A percentile compares a stretch with the other conserved stretches of the same genome.
Evolutionary conservation across 2,113 vertebrate genomes (phyloP).

Genomic region (Thinocorus orbignyianus): DNA sequence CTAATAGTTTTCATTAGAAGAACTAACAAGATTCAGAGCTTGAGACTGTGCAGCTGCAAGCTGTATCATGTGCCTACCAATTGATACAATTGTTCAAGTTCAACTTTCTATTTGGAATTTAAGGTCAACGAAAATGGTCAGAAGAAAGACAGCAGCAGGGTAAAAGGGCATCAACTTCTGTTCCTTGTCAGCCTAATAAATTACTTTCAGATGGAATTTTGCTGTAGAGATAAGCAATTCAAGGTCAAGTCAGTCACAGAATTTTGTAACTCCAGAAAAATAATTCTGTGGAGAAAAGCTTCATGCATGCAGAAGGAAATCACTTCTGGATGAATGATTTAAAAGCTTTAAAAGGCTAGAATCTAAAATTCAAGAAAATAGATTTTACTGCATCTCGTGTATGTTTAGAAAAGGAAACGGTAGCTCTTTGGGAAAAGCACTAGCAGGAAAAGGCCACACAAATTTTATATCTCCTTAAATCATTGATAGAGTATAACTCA

Average conservation of each 20-base stretch:
- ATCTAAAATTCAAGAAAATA: constrained; percentile 32
- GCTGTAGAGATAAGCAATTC: neutral
- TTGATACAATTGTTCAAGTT: neutral
- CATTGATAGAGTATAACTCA: neutral
- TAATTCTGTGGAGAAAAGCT: neutral
- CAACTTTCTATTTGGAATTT: neutral
- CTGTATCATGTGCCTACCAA: neutral
- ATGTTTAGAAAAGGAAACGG: constrained; percentile 7
- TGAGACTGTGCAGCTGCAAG: neutral
- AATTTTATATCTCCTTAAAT: neutral
- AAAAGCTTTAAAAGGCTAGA: constrained; percentile 15
- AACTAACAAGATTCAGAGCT: neutral
- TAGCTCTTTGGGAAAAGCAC: neutral
- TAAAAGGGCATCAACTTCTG: neutral
- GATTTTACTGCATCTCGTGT: neutral
- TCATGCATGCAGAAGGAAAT: neutral
- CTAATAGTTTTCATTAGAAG: neutral
- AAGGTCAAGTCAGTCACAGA: neutral
- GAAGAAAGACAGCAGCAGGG: neutral
- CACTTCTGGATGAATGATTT: constrained; percentile 14
- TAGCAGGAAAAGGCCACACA: neutral
- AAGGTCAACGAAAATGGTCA: neutral
- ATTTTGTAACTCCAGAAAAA: neutral
- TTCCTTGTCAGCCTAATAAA: neutral
- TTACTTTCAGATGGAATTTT: neutral